Evolutionary conservation across 2,888 invertebrate species (phyloP).

Genomic region (Pterostichus madidus): DNA sequence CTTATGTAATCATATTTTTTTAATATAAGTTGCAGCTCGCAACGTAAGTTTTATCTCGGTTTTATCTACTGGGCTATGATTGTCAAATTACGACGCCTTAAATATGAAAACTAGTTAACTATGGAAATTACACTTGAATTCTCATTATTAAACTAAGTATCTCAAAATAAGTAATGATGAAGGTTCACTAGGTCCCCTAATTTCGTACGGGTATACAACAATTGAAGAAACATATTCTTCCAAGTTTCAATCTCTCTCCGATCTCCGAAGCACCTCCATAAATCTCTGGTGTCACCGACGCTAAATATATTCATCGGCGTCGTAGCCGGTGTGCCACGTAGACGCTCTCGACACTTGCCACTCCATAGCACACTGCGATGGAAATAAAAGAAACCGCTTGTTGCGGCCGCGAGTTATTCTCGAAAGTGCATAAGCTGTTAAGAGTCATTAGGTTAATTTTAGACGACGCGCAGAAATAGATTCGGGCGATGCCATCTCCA

Average conservation of each 20-base stretch:
- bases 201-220: too few species aligned
- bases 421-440: constrained; percentile 65
- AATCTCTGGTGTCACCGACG: constrained; percentile 36
- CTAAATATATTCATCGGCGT: constrained; percentile 43
- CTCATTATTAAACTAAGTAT: too few species aligned
- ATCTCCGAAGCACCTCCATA: constrained; percentile 28
- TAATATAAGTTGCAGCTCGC: too few species aligned
- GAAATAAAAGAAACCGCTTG: constrained; percentile 50
- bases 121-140: too few species aligned
- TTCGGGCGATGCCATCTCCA: constrained; percentile 45
- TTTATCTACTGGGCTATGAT: too few species aligned
- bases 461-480: constrained; percentile 51
- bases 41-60: too few species aligned
- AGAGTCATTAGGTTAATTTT: constrained; percentile 63
- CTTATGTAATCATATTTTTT: too few species aligned
- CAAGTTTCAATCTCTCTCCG: neutral
- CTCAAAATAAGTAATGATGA: too few species aligned
- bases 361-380: neutral
- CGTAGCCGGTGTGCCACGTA: neutral
- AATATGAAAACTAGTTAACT: too few species aligned
- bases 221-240: too few species aligned
- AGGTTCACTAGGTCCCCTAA: too few species aligned
- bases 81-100: too few species aligned
- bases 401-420: constrained; percentile 58
- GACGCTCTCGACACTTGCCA: neutral